Percentiles rank a stretch among this genome's conserved stretches.
Evolutionary conservation across 2,888 invertebrate species (phyloP).

Genomic region (Oligia strigilis): DNA sequence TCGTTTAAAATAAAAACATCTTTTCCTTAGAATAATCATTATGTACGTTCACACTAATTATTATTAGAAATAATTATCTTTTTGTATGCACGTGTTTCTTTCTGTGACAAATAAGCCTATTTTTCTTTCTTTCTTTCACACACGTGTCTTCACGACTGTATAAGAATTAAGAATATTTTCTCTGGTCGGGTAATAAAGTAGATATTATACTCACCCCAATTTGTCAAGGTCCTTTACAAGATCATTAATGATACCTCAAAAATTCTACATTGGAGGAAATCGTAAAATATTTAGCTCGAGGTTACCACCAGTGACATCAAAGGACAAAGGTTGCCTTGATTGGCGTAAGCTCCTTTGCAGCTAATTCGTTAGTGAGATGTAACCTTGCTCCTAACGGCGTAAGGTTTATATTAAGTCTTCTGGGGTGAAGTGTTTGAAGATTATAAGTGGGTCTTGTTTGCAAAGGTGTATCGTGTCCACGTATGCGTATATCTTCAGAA

Average conservation of each 20-base stretch:
- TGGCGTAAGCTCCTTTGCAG: conserved; percentile 57
- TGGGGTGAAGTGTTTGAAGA: conserved; percentile 14
- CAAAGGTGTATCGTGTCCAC: background rate
- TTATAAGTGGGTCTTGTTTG: conserved; percentile 15
- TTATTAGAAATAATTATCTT: no score
- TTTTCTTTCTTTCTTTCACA: no score
- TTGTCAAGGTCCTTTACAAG: background rate
- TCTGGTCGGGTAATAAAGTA: background rate
- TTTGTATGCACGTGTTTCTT: no score
- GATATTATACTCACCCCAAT: background rate
- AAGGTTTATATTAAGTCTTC: conserved; percentile 21
- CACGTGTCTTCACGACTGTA: no score
- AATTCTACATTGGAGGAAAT: background rate
- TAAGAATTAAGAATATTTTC: conserved; percentile 16
- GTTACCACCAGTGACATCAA: conserved; percentile 23
- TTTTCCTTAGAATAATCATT: background rate
- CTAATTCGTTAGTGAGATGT: conserved; percentile 22
- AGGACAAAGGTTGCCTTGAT: conserved; percentile 38
- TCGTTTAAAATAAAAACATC: background rate
- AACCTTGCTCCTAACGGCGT: conserved; percentile 6
- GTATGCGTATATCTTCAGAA: conserved; percentile 5
- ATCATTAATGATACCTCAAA: conserved; percentile 7
- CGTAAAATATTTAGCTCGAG: conserved; percentile 10
- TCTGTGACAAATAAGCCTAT: no score
- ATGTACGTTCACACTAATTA: background rate